phyloP scores from a whole-genome alignment of 1,140 invertebrate genomes.

The Cotesia vestalis region DNA sequence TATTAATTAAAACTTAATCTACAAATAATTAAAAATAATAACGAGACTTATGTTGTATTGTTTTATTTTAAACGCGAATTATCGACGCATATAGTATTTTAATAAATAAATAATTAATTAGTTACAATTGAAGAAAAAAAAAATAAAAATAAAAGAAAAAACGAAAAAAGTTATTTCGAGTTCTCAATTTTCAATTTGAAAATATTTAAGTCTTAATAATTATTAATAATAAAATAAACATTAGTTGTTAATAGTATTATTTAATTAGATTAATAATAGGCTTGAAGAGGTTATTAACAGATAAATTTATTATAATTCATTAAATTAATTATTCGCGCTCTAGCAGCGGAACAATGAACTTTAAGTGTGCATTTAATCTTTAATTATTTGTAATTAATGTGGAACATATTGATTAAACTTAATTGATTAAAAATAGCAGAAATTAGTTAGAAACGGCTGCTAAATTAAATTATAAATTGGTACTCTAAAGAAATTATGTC shows the following conservation, averaged over 20 bases:
- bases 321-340: too few species aligned
- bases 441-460: neutral
- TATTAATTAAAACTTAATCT: too few species aligned
- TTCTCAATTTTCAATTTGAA: neutral
- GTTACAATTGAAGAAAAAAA: too few species aligned
- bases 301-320: neutral
- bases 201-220: conserved; percentile 8
- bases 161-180: neutral
- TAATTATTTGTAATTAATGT: too few species aligned
- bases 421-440: neutral
- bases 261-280: conserved; percentile 31
- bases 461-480: conserved; percentile 3
- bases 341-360: neutral
- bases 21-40: too few species aligned
- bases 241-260: conserved; percentile 8
- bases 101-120: too few species aligned
- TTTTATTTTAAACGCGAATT: too few species aligned
- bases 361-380: too few species aligned
- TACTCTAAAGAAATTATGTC: conserved; percentile 24
- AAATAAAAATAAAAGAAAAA: too few species aligned
- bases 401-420: too few species aligned
- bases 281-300: conserved; percentile 35
- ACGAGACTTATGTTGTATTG: too few species aligned
- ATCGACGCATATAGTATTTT: too few species aligned
- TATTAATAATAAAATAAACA: neutral